Evolutionary conservation across 2,888 invertebrate genomes (phyloP).

Genomic region (Acanthosepion lycidas): DNA sequence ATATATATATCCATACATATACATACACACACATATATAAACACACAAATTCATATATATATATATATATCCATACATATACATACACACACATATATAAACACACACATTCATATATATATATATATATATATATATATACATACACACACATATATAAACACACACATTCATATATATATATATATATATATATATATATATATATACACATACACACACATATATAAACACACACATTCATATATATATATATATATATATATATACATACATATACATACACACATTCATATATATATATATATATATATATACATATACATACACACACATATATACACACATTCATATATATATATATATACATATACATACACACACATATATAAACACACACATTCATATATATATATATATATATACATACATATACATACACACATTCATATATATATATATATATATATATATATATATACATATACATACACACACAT

Average conservation of each 20-base stretch:
- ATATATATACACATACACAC: neutral
- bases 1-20: neutral
- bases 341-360: neutral
- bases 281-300: neutral
- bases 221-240: neutral
- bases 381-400: neutral
- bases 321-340: too few relatives aligned
- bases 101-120: too few relatives aligned
- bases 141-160: neutral
- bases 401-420: neutral
- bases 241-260: neutral
- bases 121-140: too few relatives aligned
- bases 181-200: neutral
- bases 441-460: neutral
- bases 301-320: too few relatives aligned
- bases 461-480: too few relatives aligned
- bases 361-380: neutral
- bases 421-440: neutral
- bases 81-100: neutral
- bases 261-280: neutral
- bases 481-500: too few relatives aligned
- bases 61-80: neutral
- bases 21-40: neutral
- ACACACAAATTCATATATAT: neutral
- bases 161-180: too few relatives aligned